Base-by-base conservation (phyloP, 2,888 invertebrate species). In the Pseudococcus jackbeardsleyi region DNA sequence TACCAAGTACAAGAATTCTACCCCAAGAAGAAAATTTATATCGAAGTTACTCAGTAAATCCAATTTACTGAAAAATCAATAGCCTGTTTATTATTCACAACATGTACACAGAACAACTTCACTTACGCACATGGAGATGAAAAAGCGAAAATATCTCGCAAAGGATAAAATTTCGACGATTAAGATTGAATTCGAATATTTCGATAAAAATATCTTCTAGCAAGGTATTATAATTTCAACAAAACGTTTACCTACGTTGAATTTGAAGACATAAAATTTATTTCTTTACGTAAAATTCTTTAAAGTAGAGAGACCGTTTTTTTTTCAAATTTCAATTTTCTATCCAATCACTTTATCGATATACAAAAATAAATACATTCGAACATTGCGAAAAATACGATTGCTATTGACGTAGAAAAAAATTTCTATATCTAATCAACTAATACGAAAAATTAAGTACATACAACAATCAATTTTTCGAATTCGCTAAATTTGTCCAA, bases 61-160 rank as follows among this genome's bases (percentile, higher is more conserved):
- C n/a, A 54, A 54, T 54, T 54, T 54, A 54, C 54, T n/a, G n/a
- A 54, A 54, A 54, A 54, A 54, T 54, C 54, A n/a, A 54, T 54
- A 54, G 54, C 4, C 3, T 54, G 54, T 54, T 54, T 54, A 54
- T n/a, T 54, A 54, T 54, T 54, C 54, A n/a, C 54, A 54, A n/a
- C 54, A 7, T 1, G 54, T n/a, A 54, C 54, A 54, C 1, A 54
- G 54, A n/a, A 54, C 15, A 54, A n/a, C 54, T 54, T 54, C 54
- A 54, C 54, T 54, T n/a, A 54, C 54, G 54, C 54, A 54, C 54
- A 54, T 54, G 42, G n/a, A 54, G 48, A 50, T 15, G 48, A 15
- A 50, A 54, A n/a, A n/a, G n/a, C 54, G 6, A 54, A n/a, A 54
- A 54, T 17, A n/a, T n/a, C 15, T 7, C n/a, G n/a, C n/a, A 15